Evolutionary conservation across 2,888 invertebrate genomes (phyloP).

Genomic region (Drosophila colorata): DNA sequence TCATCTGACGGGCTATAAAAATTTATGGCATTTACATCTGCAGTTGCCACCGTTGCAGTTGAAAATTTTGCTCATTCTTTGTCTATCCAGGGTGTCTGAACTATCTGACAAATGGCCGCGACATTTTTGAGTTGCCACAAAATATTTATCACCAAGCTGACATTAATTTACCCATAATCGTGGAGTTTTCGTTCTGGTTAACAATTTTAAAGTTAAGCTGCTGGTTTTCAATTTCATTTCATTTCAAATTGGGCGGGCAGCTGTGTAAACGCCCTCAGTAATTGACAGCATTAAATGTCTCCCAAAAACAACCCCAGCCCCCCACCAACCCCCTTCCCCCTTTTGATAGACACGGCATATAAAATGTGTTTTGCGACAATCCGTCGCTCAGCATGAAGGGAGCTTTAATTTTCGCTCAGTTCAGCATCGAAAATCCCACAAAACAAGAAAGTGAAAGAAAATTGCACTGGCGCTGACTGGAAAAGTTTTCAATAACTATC

Average conservation of each 20-base stretch:
- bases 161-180: conserved; percentile 33
- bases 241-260: conserved; percentile 17
- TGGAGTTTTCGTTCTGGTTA: conserved; percentile 19
- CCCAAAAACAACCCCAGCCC: not conserved
- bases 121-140: conserved; percentile 3
- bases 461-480: conserved; percentile 7
- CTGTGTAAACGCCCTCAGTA: conserved; percentile 32
- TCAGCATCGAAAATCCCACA: conserved; percentile 30
- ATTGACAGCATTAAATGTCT: conserved; percentile 14
- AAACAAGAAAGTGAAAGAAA: conserved; percentile 23
- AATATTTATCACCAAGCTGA: conserved; percentile 25
- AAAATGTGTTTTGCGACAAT: conserved; percentile 56
- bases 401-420: conserved; percentile 46
- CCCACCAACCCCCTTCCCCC: not conserved
- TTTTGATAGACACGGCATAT: conserved; percentile 25
- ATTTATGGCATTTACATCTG: conserved; percentile 19
- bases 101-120: conserved; percentile 7
- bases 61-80: not conserved
- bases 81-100: not conserved
- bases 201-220: conserved; percentile 13
- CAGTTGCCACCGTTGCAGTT: conserved; percentile 18
- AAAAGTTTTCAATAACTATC: conserved; percentile 64
- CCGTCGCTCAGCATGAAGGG: conserved; percentile 22
- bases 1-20: conserved; percentile 15
- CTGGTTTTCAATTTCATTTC: conserved; percentile 21